These are phyloP conservation scores for Penaeus chinensis DNA, from an alignment of 1,140 invertebrate genomes.

Conservation along the genomic window DNA sequence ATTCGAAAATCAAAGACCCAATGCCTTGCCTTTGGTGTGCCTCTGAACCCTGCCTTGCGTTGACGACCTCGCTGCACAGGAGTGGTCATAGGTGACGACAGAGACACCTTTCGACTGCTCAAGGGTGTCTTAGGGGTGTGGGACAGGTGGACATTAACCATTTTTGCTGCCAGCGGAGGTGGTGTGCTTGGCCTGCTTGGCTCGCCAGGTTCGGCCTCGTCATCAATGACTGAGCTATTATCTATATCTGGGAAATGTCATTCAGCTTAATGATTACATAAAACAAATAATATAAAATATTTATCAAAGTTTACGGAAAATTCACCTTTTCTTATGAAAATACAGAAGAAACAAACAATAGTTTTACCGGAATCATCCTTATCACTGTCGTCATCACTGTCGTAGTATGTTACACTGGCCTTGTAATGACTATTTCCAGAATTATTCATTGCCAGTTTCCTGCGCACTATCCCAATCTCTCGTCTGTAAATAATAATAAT, in stretches of 20 bases:
- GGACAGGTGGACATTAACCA: conserved; percentile 28
- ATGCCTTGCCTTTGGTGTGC: conserved; percentile 17
- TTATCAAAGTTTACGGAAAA: neutral
- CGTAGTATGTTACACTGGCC: conserved; percentile 30
- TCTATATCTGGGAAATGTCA: conserved; percentile 43
- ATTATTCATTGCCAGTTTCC: conserved; percentile 67
- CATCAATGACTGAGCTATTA: conserved; percentile 59
- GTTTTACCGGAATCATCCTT: conserved; percentile 56
- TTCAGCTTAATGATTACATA: neutral
- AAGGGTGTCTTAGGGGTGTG: conserved; percentile 13
- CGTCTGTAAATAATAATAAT: conserved; percentile 47
- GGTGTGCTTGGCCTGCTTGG: conserved; percentile 55
- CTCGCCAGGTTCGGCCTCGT: conserved; percentile 55
- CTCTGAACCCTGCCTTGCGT: neutral
- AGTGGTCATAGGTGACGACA: conserved; percentile 5
- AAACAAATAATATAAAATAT: neutral
- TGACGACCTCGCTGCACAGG: conserved; percentile 21
- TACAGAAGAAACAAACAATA: neutral
- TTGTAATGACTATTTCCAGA: conserved; percentile 40
- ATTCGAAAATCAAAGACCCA: conserved; percentile 1
- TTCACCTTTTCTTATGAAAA: neutral
- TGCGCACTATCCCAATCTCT: conserved; percentile 69
- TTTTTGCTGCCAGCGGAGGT: conserved; percentile 17
- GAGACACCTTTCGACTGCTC: neutral
- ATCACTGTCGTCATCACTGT: conserved; percentile 56